These are phyloP conservation scores for Chelonus insularis DNA, from an alignment of 1,140 invertebrate genomes.

Conservation along the genomic window DNA sequence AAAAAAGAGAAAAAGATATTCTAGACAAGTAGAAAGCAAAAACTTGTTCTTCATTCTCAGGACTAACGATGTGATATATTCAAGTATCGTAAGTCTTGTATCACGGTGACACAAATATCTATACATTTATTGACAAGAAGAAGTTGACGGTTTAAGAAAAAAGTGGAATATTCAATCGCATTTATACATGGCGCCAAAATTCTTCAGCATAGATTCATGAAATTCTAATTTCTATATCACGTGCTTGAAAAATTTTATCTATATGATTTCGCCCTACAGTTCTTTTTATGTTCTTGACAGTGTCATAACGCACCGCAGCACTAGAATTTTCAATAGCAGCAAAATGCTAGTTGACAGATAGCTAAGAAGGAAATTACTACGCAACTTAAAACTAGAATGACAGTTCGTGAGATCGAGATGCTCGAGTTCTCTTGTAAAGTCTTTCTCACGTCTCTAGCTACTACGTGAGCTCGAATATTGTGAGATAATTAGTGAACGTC, in stretches of 20 bases:
- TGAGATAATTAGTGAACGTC: constrained; percentile 25
- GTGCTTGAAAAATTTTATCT: not conserved
- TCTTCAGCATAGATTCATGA: no score
- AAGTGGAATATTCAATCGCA: not conserved
- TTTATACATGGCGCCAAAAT: no score
- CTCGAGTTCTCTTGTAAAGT: constrained; percentile 1
- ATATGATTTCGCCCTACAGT: no score
- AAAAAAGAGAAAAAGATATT: not conserved
- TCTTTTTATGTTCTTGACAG: not conserved
- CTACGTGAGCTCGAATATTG: constrained; percentile 24
- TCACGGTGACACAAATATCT: constrained; percentile 20
- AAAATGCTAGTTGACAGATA: constrained; percentile 20
- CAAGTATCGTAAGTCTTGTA: constrained; percentile 22
- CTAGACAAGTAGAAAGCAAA: constrained; percentile 6
- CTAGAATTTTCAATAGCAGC: constrained; percentile 3
- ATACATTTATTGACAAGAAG: not conserved
- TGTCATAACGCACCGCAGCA: constrained; percentile 3
- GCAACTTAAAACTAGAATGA: constrained; percentile 20
- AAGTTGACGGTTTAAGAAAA: not conserved
- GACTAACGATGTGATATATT: constrained; percentile 25
- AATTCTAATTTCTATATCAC: no score
- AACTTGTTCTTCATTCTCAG: constrained; percentile 20
- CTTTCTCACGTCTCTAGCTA: not conserved
- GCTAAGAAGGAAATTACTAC: constrained; percentile 9
- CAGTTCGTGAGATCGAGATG: constrained; percentile 23